Conservation (phyloP, 2,888 invertebrate genomes). For the Hyalella azteca region DNA sequence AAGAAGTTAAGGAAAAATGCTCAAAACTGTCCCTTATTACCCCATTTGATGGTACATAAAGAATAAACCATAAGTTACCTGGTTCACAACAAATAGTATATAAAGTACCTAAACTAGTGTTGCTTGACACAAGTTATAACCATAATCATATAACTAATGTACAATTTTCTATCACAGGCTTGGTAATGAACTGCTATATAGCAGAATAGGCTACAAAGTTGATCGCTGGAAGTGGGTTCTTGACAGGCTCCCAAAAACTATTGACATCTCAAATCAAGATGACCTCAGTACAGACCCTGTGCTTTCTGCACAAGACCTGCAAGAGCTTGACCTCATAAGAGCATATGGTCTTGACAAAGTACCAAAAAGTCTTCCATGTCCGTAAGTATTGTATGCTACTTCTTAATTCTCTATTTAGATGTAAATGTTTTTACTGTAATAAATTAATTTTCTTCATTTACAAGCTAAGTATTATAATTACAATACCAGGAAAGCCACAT, state of each 20-base stretch:
- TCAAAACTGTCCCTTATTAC: no score
- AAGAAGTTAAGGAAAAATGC: no score
- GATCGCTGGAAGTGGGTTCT: constrained; percentile 57
- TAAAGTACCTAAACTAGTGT: no score
- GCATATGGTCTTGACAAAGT: constrained; percentile 52
- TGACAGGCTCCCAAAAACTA: constrained; percentile 27
- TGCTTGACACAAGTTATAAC: no score
- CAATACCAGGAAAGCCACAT: background rate
- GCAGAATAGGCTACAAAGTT: constrained; percentile 49
- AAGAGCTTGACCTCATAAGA: constrained; percentile 44
- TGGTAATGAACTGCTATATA: constrained; percentile 48
- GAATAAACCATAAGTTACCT: no score
- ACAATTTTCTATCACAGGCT: constrained; percentile 40
- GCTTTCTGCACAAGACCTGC: constrained; percentile 40
- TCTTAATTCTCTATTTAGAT: background rate
- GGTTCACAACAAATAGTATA: no score
- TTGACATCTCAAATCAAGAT: no score
- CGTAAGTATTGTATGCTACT: constrained; percentile 43
- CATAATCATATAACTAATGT: background rate
- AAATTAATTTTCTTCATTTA: background rate
- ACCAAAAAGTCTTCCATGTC: constrained; percentile 52
- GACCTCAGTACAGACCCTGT: background rate
- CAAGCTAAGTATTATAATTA: background rate
- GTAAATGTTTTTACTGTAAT: background rate
- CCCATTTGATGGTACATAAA: no score